These are phyloP conservation scores for Standfussiana lucernea DNA, from an alignment of 2,888 invertebrate genomes.

Conservation along the genomic window DNA sequence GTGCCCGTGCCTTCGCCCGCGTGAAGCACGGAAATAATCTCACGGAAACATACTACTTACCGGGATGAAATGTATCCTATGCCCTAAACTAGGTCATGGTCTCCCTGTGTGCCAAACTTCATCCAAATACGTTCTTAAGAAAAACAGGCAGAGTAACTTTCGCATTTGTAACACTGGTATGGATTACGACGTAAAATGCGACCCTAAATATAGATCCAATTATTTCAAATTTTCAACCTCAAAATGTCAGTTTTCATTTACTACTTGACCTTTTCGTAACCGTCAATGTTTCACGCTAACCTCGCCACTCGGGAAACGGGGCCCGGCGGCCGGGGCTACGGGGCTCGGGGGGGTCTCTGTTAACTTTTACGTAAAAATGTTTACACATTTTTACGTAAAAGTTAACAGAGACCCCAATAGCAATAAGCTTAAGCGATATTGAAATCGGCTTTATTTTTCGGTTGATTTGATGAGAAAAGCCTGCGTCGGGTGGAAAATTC, in stretches of 20 bases:
- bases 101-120: not conserved
- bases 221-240: slow-evolving; percentile 13
- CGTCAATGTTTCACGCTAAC: slow-evolving; percentile 26
- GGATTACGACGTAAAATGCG: not conserved
- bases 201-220: not conserved
- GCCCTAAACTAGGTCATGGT: not conserved
- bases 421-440: slow-evolving; percentile 45
- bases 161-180: not conserved
- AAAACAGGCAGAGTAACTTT: not conserved
- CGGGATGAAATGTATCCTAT: not conserved
- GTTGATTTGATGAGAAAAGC: slow-evolving; percentile 33
- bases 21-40: not conserved
- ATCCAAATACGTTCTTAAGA: not conserved
- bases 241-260: slow-evolving; percentile 49
- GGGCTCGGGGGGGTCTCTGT: too few relatives aligned
- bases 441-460: slow-evolving; percentile 49
- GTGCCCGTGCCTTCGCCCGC: not conserved
- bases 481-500: slow-evolving; percentile 6
- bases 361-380: too few relatives aligned
- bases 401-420: slow-evolving; percentile 26
- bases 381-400: slow-evolving; percentile 42
- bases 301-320: slow-evolving; percentile 38
- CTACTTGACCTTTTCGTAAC: slow-evolving; percentile 31
- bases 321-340: too few relatives aligned
- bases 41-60: not conserved